Evolutionary conservation across 2,888 invertebrate species (phyloP), one percentile per base, ranked within the genome.

Genomic region (Leptinotarsa rubiginosa): DNA sequence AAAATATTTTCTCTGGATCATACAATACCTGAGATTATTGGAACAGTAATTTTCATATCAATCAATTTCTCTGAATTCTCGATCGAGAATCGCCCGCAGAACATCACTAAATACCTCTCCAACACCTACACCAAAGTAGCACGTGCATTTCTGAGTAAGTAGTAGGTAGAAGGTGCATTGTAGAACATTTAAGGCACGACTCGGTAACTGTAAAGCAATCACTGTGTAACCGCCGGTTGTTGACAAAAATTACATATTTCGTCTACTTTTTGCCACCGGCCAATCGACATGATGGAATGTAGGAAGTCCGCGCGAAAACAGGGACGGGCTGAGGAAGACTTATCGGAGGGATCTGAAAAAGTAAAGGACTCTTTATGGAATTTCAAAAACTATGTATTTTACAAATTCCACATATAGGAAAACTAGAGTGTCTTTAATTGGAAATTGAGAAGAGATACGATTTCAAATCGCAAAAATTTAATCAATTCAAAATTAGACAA

Each of bases 251-350:
- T 82, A 81, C 78, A 81, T 78, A 81, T 82, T 82, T 81, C 78
- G 78, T 80, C 50, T 72, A 75, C 77, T 81, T 84, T 81, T 83
- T 81, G 80, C 81, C 76, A 78, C 69, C 72, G 80, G 80, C 80
- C 76, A 75, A 75, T 75, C 82, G 83, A 84, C 85, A 84, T 83
- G 84, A 83, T 77, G 84, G 84, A 84, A 85, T 85, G 83, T 82
- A 83, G 84, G 84, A 85, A 84, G 84, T 76, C 16, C n/a, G 62
- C 16, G 25, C n/a, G n/a, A 3, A 18, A 4, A 16, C 62, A 62
- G 62, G 62, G 62, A 62, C 62, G 62, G 25, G 31, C 18, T 62
- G 16, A n/a, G 13, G 56, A 25, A 25, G 56, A 56, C 25, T 56
- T 1, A 13, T n/a, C 22, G 22, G 13, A 3, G 20, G 15, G 4